A percentile compares a stretch with the other conserved stretches of the same genome.
These are phyloP conservation scores for Psittacara wagleri DNA, from an alignment of 2,113 vertebrate genomes.

Conservation along the genomic window DNA sequence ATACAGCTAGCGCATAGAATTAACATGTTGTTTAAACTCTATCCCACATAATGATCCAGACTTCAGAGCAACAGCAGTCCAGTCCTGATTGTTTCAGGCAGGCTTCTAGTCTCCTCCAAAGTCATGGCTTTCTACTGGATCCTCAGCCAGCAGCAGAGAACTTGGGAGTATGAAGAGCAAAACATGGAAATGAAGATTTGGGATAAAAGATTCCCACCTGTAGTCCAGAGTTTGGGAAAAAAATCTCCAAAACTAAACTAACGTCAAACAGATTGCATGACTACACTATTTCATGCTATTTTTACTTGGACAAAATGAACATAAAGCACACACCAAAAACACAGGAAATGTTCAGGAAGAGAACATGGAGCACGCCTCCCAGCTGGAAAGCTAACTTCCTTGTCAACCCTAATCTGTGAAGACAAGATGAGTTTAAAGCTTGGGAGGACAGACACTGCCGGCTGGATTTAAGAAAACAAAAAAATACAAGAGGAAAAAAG, in stretches of 20 bases:
- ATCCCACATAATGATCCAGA: background rate
- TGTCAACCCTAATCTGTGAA: background rate
- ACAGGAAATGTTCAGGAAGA: background rate
- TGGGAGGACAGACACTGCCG: background rate
- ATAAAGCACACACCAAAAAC: background rate
- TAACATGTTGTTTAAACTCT: background rate
- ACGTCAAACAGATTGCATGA: background rate
- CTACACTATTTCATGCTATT: background rate
- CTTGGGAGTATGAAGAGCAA: background rate
- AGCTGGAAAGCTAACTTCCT: background rate
- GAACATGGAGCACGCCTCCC: background rate
- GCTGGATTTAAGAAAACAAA: background rate
- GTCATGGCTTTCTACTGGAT: background rate
- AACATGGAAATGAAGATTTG: background rate
- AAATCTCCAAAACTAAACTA: background rate
- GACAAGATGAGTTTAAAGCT: background rate
- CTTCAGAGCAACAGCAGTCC: background rate
- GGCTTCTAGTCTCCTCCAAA: background rate
- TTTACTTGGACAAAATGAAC: background rate
- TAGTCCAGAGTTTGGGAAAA: background rate
- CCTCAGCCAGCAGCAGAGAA: background rate
- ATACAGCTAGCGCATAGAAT: background rate
- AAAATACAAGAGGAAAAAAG: accelerated
- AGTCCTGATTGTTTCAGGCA: background rate
- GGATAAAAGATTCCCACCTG: background rate